Conservation (phyloP, 2,113 vertebrate genomes). For the Pluvianellus socialis region DNA sequence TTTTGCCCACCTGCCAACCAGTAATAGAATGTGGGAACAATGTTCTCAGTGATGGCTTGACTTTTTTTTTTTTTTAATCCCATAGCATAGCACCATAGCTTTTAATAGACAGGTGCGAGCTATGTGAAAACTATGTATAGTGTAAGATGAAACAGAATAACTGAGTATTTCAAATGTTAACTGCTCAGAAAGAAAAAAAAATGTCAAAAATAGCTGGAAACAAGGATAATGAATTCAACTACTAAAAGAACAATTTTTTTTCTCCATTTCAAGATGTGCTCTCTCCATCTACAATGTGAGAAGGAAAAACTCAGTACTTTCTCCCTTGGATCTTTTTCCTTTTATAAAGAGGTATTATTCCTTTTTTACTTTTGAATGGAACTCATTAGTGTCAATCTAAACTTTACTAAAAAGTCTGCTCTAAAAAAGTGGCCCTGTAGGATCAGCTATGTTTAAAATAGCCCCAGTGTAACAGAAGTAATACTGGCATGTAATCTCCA, state of each 20-base stretch:
- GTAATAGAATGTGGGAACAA: constrained; percentile 30
- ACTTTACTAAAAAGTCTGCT: neutral
- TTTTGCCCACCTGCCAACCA: neutral
- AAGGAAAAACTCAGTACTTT: neutral
- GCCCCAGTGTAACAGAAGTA: neutral
- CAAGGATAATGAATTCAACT: neutral
- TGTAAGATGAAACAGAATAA: neutral
- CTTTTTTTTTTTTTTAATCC: neutral
- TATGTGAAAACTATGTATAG: neutral
- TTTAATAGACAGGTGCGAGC: neutral
- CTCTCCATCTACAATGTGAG: neutral
- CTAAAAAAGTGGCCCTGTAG: neutral
- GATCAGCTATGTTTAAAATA: neutral
- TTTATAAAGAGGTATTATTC: neutral
- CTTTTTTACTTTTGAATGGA: neutral
- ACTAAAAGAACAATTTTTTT: neutral
- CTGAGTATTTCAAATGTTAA: neutral
- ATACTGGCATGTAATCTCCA: neutral
- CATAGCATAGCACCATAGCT: neutral
- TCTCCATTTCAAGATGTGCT: neutral
- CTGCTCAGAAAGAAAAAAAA: neutral
- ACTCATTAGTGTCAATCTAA: neutral
- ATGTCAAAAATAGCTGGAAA: neutral
- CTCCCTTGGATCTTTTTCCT: neutral
- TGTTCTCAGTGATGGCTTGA: neutral